Evolutionary conservation across 2,797 vertebrate genomes (phyloP).

Genomic region (Peromyscus attwateri): DNA sequence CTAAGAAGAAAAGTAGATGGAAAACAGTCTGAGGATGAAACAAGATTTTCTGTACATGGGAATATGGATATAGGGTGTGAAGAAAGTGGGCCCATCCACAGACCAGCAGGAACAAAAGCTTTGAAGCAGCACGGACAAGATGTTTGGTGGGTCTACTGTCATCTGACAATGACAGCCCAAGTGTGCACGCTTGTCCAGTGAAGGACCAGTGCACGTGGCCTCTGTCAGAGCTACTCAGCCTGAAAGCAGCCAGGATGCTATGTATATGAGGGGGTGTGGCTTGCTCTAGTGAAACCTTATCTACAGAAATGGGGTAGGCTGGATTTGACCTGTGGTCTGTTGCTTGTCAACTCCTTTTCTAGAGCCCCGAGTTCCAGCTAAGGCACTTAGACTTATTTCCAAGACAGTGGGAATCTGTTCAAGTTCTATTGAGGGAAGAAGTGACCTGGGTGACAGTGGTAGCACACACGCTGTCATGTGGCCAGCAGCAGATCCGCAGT

Average conservation of each 20-base stretch:
- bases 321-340: not conserved
- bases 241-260: constrained; percentile 43
- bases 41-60: not conserved
- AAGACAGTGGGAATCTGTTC: not conserved
- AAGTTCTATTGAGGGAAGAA: constrained; percentile 50
- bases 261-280: not conserved
- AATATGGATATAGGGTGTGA: not conserved
- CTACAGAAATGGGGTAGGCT: not conserved
- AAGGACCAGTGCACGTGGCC: not conserved
- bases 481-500: not conserved
- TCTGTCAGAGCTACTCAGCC: not conserved
- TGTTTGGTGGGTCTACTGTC: not conserved
- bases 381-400: constrained; percentile 23
- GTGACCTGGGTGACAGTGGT: not conserved
- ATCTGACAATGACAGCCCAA: not conserved
- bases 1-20: not conserved
- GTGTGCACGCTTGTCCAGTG: not conserved
- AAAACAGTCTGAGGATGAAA: not conserved
- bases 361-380: not conserved
- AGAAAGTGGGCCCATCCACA: not conserved
- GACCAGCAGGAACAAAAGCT: not conserved
- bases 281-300: not conserved
- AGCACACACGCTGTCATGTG: not conserved
- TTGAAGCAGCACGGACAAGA: not conserved
- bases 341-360: constrained; percentile 15